These are phyloP conservation scores for Drosophila ercepeae DNA, from an alignment of 1,140 invertebrate species.

Conservation along the genomic window DNA sequence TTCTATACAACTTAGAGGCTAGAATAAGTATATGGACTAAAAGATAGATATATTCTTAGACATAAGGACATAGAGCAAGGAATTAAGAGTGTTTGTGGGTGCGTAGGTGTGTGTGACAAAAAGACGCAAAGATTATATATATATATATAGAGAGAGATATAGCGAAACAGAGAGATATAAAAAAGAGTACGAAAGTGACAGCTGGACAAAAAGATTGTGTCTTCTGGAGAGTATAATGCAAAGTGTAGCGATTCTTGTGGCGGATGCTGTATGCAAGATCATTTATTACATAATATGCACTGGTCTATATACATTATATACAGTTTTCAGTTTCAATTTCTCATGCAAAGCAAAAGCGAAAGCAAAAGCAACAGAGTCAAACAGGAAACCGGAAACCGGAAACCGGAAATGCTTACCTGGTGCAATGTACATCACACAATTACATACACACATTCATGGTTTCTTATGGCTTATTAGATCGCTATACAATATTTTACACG, in stretches of 20 bases:
- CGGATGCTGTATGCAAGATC: conserved; percentile 34
- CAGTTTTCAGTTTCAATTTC: no score
- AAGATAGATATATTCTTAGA: conserved; percentile 49
- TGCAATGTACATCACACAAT: conserved; percentile 41
- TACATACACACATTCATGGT: conserved; percentile 22
- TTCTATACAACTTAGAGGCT: conserved; percentile 69
- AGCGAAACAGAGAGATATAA: conserved; percentile 6
- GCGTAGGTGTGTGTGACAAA: conserved; percentile 15
- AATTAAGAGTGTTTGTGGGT: neutral
- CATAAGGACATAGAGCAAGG: conserved; percentile 32
- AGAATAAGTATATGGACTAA: conserved; percentile 46
- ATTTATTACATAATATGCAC: no score
- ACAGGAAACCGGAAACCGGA: neutral
- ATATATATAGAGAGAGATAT: conserved; percentile 8
- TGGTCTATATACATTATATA: no score
- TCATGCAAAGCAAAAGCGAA: conserved; percentile 25
- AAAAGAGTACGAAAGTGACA: conserved; percentile 8
- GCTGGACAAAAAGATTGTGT: conserved; percentile 33
- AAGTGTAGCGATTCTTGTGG: conserved; percentile 26
- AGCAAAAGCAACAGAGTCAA: neutral
- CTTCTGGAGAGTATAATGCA: conserved; percentile 25
- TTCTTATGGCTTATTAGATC: conserved; percentile 5
- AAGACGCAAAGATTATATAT: neutral
- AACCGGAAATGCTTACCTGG: conserved; percentile 46
- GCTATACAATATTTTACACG: conserved; percentile 9